Evolutionary conservation across 1,140 invertebrate genomes (phyloP), one percentile per base, ranked within the genome.

Genomic region (Polypedilum vanderplanki): DNA sequence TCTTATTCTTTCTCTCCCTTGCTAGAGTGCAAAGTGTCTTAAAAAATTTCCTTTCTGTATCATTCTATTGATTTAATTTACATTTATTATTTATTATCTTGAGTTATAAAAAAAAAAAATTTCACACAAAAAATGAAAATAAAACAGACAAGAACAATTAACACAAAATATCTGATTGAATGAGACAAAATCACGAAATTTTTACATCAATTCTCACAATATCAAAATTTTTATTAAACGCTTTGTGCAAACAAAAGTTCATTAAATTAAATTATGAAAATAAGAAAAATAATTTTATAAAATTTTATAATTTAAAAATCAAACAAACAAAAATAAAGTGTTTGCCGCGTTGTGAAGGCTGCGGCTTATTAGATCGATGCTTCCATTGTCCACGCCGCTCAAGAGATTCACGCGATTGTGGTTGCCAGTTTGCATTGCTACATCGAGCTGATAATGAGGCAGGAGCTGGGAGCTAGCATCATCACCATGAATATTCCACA

Each of bases 351-450:
- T 82, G 81, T 86, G 89, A 90, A 83, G 90, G 90, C 80, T 93
- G 91, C 88, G 91, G 91, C 81, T 86, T 92, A 76, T 89, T 92
- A 86, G 90, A 92, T 83, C 88, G 90, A 84, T 93, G 91, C 87
- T 93, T 93, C 87, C 89, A 90, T 83, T 90, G 90, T 83, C 89
- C 90, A 77, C 87, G 90, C 78, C 88, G 90, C 81, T 83, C 86
- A 78, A 84, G 87, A 81, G 91, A 92, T 80, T 86, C 89, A 74
- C 88, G 91, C 80, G 91, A 93, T 82, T 93, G 91, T 83, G 91
- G 91, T 85, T 93, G 91, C 87, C 91, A 93, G 83, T 93, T 93
- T 83, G 91, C 91, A 80, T 87, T 93, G 80, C 87, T 93, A 79
- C 92, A 93, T 84, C 90, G 91, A 79, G 92, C 88, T 77, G 90